Conservation (phyloP, 2,888 invertebrate genomes). For the Perithous albicinctus region DNA sequence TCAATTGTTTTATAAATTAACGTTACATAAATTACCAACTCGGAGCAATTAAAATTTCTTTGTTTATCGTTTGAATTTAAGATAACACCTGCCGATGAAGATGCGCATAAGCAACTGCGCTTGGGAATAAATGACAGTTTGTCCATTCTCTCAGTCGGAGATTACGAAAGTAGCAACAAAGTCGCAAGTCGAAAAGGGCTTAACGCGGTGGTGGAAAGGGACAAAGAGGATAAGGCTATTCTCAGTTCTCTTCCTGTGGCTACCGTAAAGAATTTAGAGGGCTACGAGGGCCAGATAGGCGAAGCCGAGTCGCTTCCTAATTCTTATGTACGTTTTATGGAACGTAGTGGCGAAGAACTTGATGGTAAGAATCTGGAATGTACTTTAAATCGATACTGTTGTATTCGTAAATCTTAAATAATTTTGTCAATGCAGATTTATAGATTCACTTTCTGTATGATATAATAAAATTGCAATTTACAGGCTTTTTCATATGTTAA, state of each 20-base stretch:
- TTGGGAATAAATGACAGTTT: conserved; percentile 88
- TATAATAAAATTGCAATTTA: neutral
- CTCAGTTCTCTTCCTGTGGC: conserved; percentile 80
- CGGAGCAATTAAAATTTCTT: neutral
- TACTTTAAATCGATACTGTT: neutral
- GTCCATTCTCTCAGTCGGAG: conserved; percentile 89
- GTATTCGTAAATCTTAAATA: no score
- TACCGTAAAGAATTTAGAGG: conserved; percentile 80
- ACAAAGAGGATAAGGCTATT: conserved; percentile 81
- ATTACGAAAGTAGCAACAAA: conserved; percentile 83
- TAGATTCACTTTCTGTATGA: no score
- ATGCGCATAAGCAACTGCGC: conserved; percentile 83
- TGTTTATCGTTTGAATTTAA: conserved; percentile 46
- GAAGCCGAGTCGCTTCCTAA: conserved; percentile 94
- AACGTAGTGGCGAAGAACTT: conserved; percentile 96
- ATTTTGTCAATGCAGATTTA: no score
- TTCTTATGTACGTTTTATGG: conserved; percentile 97
- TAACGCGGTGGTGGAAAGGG: conserved; percentile 77
- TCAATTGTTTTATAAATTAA: conserved; percentile 11
- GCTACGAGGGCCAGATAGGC: conserved; percentile 82
- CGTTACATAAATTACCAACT: neutral
- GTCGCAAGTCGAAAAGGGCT: conserved; percentile 72
- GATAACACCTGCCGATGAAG: conserved; percentile 80
- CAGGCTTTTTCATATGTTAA: no score
- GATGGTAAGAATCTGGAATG: conserved; percentile 89